These are phyloP conservation scores for Hapalemur alaotrensis DNA, from an alignment of 2,797 vertebrate genomes.

Conservation along the genomic window DNA sequence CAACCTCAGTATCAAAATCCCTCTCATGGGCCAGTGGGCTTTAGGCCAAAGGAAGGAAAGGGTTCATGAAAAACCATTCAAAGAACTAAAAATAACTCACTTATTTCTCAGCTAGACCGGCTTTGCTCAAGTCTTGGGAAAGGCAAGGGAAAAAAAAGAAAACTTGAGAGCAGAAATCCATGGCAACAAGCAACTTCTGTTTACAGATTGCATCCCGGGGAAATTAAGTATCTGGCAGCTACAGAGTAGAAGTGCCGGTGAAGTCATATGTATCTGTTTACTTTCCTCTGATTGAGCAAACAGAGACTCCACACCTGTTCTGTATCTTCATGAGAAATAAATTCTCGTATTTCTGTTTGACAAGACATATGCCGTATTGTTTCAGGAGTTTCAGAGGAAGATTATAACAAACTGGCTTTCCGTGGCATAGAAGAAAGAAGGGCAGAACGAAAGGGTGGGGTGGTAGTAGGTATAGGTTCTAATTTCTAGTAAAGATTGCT, in stretches of 20 bases:
- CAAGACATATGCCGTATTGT: background rate
- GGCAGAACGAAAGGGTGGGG: background rate
- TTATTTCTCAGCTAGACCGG: conserved; percentile 54
- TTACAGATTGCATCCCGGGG: background rate
- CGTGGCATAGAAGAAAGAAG: background rate
- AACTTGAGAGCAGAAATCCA: conserved; percentile 48
- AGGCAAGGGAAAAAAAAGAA: background rate
- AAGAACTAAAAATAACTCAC: conserved; percentile 59
- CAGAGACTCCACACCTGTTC: background rate
- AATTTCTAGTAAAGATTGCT: conserved; percentile 14
- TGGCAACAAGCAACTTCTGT: conserved; percentile 54
- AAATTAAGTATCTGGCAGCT: background rate
- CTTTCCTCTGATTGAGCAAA: background rate
- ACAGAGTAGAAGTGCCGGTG: background rate
- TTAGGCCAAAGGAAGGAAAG: conserved; percentile 34
- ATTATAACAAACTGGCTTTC: background rate
- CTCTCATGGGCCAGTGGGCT: conserved; percentile 17
- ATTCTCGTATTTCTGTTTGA: background rate
- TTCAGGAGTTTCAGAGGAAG: conserved; percentile 4
- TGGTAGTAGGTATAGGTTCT: background rate
- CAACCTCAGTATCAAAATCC: background rate
- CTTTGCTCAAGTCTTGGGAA: conserved; percentile 56
- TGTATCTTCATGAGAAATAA: background rate
- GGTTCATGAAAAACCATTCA: conserved; percentile 50
- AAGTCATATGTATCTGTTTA: background rate